A percentile compares a stretch with the other conserved stretches of the same genome.
Conservation (phyloP, 2,888 invertebrate genomes). For the Leptopilina syphax region DNA sequence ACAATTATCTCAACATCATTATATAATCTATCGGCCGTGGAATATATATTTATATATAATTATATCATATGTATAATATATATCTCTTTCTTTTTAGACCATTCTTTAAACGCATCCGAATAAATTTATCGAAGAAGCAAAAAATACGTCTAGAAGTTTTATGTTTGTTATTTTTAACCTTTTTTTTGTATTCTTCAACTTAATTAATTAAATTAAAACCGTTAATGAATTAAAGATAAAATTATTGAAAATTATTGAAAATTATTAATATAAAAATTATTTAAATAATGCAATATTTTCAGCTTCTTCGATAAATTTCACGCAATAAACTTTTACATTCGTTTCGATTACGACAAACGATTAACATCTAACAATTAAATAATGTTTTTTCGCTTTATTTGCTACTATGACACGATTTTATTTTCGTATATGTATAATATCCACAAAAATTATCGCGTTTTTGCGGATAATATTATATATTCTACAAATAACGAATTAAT, state of each 20-base stretch:
- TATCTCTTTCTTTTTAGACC: slow-evolving; percentile 42
- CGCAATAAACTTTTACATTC: slow-evolving; percentile 42
- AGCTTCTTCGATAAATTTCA: slow-evolving; percentile 54
- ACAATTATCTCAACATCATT: slow-evolving; percentile 63
- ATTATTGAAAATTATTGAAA: background rate
- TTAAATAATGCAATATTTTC: background rate
- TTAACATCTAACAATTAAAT: slow-evolving; percentile 61
- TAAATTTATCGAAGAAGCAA: slow-evolving; percentile 46
- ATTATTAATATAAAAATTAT: too few species aligned
- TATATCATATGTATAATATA: background rate
- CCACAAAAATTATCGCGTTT: slow-evolving; percentile 49
- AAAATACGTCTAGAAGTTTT: too few species aligned
- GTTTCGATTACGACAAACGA: slow-evolving; percentile 57
- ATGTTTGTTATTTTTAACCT: too few species aligned
- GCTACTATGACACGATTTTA: slow-evolving; percentile 51
- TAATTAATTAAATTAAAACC: too few species aligned
- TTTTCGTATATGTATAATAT: slow-evolving; percentile 12
- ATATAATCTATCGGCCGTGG: slow-evolving; percentile 53
- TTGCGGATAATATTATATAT: slow-evolving; percentile 45
- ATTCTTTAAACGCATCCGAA: slow-evolving; percentile 48
- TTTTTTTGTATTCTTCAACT: too few species aligned
- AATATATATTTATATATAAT: slow-evolving; percentile 50
- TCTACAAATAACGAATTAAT: slow-evolving; percentile 49
- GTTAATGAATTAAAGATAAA: slow-evolving; percentile 43
- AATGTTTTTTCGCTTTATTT: slow-evolving; percentile 26